Percentiles rank a stretch among this genome's conserved stretches.
phyloP scores from a whole-genome alignment of 2,888 invertebrate genomes.

The Hypena proboscidalis region DNA sequence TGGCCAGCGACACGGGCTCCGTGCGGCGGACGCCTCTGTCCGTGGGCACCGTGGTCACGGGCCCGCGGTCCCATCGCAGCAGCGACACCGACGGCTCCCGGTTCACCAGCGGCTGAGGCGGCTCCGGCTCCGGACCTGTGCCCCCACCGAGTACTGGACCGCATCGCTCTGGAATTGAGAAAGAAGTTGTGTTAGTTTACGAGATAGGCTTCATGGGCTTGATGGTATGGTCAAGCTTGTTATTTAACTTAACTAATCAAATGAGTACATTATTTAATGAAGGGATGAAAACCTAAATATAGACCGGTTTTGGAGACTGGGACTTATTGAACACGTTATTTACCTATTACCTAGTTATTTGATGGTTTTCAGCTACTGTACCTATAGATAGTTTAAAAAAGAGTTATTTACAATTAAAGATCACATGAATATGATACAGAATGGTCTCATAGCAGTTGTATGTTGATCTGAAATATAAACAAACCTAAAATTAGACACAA shows the following conservation, averaged over 20 bases:
- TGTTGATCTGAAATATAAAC: not conserved
- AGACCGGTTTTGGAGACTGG: too few species aligned
- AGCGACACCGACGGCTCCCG: constrained; percentile 88
- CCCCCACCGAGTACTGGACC: constrained; percentile 88
- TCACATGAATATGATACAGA: too few species aligned
- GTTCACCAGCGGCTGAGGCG: constrained; percentile 89
- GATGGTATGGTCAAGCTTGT: too few species aligned
- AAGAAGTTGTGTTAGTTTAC: not conserved
- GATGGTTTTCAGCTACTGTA: too few species aligned
- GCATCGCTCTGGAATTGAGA: constrained; percentile 87
- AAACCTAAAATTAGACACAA: not conserved
- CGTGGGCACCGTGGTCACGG: constrained; percentile 66
- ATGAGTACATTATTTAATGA: too few species aligned
- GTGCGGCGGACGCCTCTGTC: constrained; percentile 78
- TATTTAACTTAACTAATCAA: too few species aligned
- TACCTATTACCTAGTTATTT: too few species aligned
- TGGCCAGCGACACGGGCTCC: constrained; percentile 92
- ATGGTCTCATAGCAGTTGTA: not conserved
- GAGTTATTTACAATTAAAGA: too few species aligned
- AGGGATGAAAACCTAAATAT: too few species aligned
- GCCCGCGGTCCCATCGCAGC: constrained; percentile 74
- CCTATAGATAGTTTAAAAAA: too few species aligned
- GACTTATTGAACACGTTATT: too few species aligned
- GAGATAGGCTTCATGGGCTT: too few species aligned
- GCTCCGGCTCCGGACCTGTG: constrained; percentile 87